phyloP scores from a whole-genome alignment of 2,888 invertebrate genomes.

The Portevinia maculata region DNA sequence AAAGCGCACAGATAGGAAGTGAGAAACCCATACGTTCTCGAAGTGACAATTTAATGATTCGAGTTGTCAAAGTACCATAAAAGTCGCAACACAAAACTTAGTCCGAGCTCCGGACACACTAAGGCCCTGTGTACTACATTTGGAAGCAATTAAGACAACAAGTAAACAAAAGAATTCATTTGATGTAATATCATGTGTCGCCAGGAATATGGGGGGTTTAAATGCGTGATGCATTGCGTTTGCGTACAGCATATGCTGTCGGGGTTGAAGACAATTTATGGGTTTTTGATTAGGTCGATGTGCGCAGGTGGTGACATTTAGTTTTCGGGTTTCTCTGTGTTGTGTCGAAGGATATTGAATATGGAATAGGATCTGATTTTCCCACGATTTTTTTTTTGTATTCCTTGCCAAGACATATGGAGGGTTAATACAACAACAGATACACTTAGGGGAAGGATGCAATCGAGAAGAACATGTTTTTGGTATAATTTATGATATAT shows the following conservation, averaged over 20 bases:
- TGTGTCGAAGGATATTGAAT: constrained; percentile 51
- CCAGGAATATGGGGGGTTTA: constrained; percentile 1
- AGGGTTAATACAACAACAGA: constrained; percentile 25
- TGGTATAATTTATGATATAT: background rate
- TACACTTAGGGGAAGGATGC: constrained; percentile 42
- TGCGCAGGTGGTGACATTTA: constrained; percentile 68
- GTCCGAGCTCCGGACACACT: background rate
- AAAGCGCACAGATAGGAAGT: constrained; percentile 38
- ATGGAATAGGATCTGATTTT: constrained; percentile 71
- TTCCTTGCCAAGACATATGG: constrained; percentile 43
- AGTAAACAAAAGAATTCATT: constrained; percentile 3
- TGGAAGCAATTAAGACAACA: constrained; percentile 24
- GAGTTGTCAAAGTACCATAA: background rate
- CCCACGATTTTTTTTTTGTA: constrained; percentile 54
- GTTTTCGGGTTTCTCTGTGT: constrained; percentile 14
- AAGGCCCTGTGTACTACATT: background rate
- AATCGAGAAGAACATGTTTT: constrained; percentile 43
- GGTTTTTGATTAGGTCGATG: constrained; percentile 67
- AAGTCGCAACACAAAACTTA: background rate
- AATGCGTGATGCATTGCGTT: constrained; percentile 36
- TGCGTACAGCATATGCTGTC: constrained; percentile 58
- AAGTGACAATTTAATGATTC: constrained; percentile 42
- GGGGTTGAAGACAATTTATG: constrained; percentile 53
- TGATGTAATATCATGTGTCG: constrained; percentile 39
- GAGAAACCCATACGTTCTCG: constrained; percentile 20